Evolutionary conservation across 2,888 invertebrate genomes (phyloP), one percentile per base, ranked within the genome.

Genomic region (Athalia cordata): DNA sequence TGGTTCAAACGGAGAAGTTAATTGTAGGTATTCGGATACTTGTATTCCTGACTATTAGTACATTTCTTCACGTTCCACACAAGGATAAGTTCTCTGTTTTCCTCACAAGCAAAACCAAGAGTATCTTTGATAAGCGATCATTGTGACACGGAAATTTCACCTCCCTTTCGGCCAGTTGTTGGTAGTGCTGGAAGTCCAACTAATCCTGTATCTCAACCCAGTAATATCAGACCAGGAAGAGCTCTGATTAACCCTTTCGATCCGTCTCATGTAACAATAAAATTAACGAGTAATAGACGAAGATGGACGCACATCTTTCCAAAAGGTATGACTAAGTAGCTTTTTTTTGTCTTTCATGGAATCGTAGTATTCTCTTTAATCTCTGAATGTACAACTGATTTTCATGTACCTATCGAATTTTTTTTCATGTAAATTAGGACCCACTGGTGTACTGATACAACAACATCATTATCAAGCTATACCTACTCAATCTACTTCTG

Each of bases 231-330:
- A n/a, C 95, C 96, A 0, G 96, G 96, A 0, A 92, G 96, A 80
- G 96, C 98, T 0, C 92, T 98, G 64, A 98, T 99, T 85, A 99
- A 99, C 91, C 99, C 99, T 0, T 99, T 99, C 89, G 98, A 98
- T 89, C 99, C 99, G 0, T 98, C 98, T 0, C 97, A 98, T 88
- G 98, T 99, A 77, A 97, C 98, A 52, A 98, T 98, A 82, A 98
- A 98, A 90, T 91, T 98, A 67, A 99, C 98, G 0, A 98, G 98
- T 75, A 98, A 98, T 90, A 92, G 99, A 68, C 92, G 99, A 52
- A 93, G 99, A 78, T 99, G 99, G 99, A 98, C 98, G 0, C 99
- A 99, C 90, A 99, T 99, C 85, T 99, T 99, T 90, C 99, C 99
- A 3, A 96, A 97, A 92, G 95, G 95, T 94, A 11, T n/a, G 45